phyloP scores from a whole-genome alignment of 1,140 invertebrate genomes.

The Drosophila micromelanica region DNA sequence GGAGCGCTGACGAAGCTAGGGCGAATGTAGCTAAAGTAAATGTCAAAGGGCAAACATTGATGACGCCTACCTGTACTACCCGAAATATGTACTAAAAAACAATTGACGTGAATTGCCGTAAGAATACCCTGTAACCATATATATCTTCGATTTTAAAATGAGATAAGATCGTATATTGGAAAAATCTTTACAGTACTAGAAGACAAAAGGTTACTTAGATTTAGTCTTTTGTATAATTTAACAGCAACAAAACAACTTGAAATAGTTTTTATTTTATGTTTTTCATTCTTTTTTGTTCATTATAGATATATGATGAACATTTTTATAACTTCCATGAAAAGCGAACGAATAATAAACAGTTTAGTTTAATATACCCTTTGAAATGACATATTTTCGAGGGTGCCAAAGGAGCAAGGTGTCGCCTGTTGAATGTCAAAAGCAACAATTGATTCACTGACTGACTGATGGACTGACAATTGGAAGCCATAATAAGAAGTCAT shows the following conservation, averaged over 20 bases:
- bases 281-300: no score
- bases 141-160: not conserved
- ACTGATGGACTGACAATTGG: conserved; percentile 45
- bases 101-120: not conserved
- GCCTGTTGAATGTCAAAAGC: conserved; percentile 71
- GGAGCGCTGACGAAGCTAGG: not conserved
- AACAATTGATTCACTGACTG: conserved; percentile 29
- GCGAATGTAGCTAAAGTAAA: conserved; percentile 39
- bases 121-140: conserved; percentile 18
- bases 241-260: no score
- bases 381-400: not conserved
- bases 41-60: conserved; percentile 69
- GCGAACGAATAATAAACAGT: no score
- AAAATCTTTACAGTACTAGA: no score
- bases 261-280: no score
- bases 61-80: conserved; percentile 63
- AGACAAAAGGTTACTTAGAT: no score
- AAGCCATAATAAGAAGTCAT: conserved; percentile 46
- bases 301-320: no score
- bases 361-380: not conserved
- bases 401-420: conserved; percentile 6
- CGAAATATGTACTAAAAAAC: conserved; percentile 46
- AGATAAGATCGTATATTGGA: no score
- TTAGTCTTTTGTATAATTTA: no score
- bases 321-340: no score